phyloP scores from a whole-genome alignment of 2,113 vertebrate genomes.

The Odontophorus gujanensis region DNA sequence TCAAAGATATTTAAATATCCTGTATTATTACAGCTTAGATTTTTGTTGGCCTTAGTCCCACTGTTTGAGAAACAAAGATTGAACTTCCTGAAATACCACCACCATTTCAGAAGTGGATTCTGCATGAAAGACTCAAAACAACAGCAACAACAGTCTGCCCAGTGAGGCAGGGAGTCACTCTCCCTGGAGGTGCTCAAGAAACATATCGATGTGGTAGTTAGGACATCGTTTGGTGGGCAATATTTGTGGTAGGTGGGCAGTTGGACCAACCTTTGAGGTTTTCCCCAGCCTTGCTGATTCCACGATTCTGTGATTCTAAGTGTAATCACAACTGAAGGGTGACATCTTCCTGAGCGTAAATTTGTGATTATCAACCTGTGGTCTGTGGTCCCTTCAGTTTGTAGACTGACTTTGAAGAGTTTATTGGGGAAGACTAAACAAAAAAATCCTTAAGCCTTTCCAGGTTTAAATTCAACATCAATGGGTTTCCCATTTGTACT shows the following conservation, averaged over 20 bases:
- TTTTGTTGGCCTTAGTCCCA: background rate
- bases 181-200: no score
- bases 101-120: background rate
- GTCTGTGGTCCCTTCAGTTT: background rate
- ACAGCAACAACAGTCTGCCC: background rate
- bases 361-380: conserved; percentile 12
- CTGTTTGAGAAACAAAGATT: background rate
- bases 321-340: background rate
- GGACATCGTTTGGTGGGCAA: no score
- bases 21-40: background rate
- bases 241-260: no score
- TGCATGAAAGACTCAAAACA: background rate
- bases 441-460: background rate
- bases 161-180: no score
- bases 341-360: background rate
- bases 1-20: background rate
- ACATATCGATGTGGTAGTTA: no score
- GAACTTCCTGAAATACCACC: background rate
- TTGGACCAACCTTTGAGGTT: no score
- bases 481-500: background rate
- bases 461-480: background rate
- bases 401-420: background rate
- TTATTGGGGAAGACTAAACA: background rate
- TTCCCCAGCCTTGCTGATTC: no score
- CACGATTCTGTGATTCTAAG: background rate